Evolutionary conservation across 2,113 vertebrate species (phyloP).

Genomic region (Ceuthmochares aereus): DNA sequence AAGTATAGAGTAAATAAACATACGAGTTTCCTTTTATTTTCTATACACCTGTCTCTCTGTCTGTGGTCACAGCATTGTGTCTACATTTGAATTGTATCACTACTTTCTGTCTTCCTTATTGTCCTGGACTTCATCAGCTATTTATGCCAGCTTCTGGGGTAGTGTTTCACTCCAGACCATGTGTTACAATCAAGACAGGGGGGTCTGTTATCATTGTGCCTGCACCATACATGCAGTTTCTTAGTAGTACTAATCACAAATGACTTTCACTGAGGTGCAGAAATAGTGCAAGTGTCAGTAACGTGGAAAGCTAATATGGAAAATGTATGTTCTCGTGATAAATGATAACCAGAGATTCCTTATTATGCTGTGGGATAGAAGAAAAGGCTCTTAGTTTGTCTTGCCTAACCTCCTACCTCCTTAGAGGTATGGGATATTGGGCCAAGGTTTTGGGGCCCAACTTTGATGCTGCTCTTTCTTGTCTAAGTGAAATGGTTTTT

Average conservation of each 20-base stretch:
- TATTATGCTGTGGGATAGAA: not conserved
- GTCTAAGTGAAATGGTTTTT: too few relatives aligned
- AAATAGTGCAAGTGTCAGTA: not conserved
- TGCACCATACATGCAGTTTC: accelerated
- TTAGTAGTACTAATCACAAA: not conserved
- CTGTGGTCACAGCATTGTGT: not conserved
- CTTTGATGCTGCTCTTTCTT: too few relatives aligned
- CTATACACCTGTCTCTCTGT: not conserved
- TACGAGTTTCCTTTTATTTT: not conserved
- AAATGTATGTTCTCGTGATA: not conserved
- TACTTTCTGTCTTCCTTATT: not conserved
- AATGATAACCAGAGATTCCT: not conserved
- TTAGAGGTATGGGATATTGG: not conserved
- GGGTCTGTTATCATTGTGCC: not conserved
- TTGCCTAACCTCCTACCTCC: not conserved
- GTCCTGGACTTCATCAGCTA: not conserved
- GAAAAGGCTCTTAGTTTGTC: not conserved
- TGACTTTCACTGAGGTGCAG: not conserved
- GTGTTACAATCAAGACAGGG: not conserved
- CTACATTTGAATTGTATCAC: not conserved
- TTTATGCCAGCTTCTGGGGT: not conserved
- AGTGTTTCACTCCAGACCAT: not conserved
- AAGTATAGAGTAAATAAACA: not conserved
- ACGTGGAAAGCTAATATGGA: not conserved
- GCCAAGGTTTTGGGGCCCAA: not conserved